Base-by-base conservation (phyloP, 92 coral and sea anemone species). In the Paramuricea clavata region DNA sequence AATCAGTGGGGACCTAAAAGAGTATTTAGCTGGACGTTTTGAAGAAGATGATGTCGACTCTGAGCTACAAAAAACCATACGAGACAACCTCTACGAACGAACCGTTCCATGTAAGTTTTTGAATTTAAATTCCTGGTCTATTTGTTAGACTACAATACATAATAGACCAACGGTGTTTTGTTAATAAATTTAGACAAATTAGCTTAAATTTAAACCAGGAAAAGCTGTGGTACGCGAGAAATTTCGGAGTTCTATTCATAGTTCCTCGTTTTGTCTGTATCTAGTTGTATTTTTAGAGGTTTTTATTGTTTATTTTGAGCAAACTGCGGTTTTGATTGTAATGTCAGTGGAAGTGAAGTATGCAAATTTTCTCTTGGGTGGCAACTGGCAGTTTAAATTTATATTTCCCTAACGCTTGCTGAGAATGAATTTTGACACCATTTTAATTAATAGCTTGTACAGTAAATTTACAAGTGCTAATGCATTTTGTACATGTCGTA, bases 71-170 rank as follows among this genome's bases (percentile, higher is more conserved):
- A 97, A 94, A 75, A 96, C 99, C 49, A 96, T 96, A 28, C 90
- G 99, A 73, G 99, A 96, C 25, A 96, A 96, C 74, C 93, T 96
- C 22, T 96, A 96, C 70, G 93, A 95, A 64, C 72, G 98, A 42
- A 96, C 99, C 6, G 92, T 96, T 13, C 99, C 99, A 36, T 96
- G 99, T 96, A 69, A 96, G 99, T 88, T 79, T 39, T 65, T 65
- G 41, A 65, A 26, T 65, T 30, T 65, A 82, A 31, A 25, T 69
- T 0, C 39, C 42, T 41, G 22, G 52, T 34, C n/a, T 28, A 34
- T 28, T 33, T 69, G 28, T 11, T 5, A 28, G 26, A 19, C 17
- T 17, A 72, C n/a, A n/a, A n/a, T 27, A 34, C 6, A 39, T 19
- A 35, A 39, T 39, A 34, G 28, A 35, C 78, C 78, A 72, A 72